These are phyloP conservation scores for Achatina immaculata DNA, from an alignment of 1,140 invertebrate species.

Conservation along the genomic window DNA sequence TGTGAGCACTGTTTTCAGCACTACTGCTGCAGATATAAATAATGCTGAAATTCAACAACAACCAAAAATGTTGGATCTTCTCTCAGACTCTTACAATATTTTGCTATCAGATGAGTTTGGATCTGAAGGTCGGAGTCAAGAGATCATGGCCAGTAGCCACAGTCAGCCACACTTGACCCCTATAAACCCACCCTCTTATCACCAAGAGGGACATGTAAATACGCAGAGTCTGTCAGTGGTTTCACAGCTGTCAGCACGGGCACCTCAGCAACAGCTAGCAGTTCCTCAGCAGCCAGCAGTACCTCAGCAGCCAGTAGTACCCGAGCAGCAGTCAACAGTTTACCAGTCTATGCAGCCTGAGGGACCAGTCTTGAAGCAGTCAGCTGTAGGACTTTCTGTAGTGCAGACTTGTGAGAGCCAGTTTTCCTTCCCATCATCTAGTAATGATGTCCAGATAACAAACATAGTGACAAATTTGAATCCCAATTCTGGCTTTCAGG, in stretches of 20 bases:
- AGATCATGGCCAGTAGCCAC: neutral
- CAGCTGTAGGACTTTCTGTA: neutral
- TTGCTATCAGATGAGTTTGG: constrained; percentile 14
- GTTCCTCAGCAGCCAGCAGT: neutral
- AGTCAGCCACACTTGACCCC: neutral
- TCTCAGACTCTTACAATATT: constrained; percentile 16
- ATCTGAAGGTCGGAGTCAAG: neutral
- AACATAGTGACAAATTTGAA: neutral
- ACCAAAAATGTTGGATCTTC: constrained; percentile 25
- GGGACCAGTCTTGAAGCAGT: neutral
- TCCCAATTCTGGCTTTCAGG: neutral
- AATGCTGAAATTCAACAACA: neutral
- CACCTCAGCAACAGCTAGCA: neutral
- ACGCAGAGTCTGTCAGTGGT: neutral
- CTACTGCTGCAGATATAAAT: neutral
- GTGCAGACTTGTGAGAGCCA: neutral
- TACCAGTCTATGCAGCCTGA: neutral
- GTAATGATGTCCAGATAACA: neutral
- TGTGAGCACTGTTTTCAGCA: neutral
- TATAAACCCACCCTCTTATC: neutral
- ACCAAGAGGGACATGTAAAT: neutral
- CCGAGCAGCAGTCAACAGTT: neutral
- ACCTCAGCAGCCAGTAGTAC: neutral
- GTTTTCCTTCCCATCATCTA: neutral
- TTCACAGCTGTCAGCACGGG: neutral